Evolutionary conservation across 2,797 vertebrate genomes (phyloP).

Genomic region (Huso huso): DNA sequence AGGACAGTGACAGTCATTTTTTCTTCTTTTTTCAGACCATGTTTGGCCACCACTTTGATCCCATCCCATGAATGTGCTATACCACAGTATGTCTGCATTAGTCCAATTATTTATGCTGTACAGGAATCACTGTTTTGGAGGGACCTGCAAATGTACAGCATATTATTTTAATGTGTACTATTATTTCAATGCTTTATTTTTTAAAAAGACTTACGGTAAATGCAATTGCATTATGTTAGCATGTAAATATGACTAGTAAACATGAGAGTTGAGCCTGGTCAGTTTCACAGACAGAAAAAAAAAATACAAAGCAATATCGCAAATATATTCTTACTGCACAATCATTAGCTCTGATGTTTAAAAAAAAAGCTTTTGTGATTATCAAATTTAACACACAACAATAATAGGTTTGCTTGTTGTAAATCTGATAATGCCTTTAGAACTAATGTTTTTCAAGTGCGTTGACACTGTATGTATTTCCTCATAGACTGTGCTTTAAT

Average conservation of each 20-base stretch:
- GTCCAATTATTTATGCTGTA: constrained; percentile 10
- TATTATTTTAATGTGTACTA: neutral
- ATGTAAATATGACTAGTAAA: neutral
- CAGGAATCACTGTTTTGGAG: neutral
- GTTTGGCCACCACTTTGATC: constrained; percentile 20
- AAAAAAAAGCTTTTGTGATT: too few relatives aligned
- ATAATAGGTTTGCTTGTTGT: too few relatives aligned
- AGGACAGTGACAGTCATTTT: constrained; percentile 3
- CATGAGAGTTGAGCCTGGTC: neutral
- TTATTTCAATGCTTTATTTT: neutral
- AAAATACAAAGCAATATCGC: too few relatives aligned
- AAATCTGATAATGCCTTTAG: too few relatives aligned
- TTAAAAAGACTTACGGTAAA: neutral
- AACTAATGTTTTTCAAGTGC: too few relatives aligned
- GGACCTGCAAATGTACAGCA: neutral
- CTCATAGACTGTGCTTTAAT: too few relatives aligned
- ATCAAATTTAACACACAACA: too few relatives aligned
- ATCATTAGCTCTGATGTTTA: too few relatives aligned
- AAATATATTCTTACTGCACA: too few relatives aligned
- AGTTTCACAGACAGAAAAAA: too few relatives aligned
- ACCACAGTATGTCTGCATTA: neutral
- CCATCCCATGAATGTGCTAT: neutral
- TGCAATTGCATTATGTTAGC: neutral
- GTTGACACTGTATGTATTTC: too few relatives aligned
- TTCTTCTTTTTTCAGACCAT: constrained; percentile 17